phyloP scores from a whole-genome alignment of 2,113 vertebrate species.

The Puma concolor region DNA sequence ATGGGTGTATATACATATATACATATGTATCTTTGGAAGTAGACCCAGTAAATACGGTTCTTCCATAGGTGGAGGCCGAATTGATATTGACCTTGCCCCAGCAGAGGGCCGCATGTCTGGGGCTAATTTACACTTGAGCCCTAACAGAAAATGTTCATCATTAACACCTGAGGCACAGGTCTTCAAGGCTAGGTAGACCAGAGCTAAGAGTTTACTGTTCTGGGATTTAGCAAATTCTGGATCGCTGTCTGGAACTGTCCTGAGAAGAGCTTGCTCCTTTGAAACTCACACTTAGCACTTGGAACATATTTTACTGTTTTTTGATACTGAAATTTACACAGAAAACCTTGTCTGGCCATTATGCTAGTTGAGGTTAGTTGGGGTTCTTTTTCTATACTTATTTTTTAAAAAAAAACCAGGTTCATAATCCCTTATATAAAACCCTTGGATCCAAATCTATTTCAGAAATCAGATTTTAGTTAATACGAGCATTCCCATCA shows the following conservation, averaged over 20 bases:
- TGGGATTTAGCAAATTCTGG: not conserved
- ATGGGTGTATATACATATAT: not conserved
- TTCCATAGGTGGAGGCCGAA: not conserved
- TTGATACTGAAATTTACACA: not conserved
- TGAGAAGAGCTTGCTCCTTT: not conserved
- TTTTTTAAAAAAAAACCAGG: not conserved
- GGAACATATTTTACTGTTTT: not conserved
- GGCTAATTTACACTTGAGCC: not conserved
- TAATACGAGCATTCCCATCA: not conserved
- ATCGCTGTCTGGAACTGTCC: not conserved
- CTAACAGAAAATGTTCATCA: not conserved
- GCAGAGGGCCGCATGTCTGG: not conserved
- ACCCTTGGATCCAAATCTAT: not conserved
- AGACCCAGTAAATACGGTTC: not conserved
- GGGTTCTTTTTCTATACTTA: not conserved
- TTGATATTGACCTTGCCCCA: not conserved
- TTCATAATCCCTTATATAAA: not conserved
- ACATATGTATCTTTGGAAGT: not conserved
- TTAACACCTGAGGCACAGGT: not conserved
- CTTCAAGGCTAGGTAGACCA: not conserved
- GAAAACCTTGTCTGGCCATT: constrained; percentile 6
- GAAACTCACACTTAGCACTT: not conserved
- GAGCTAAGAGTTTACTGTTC: not conserved
- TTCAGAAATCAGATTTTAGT: not conserved
- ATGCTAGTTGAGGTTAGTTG: not conserved